A percentile compares a stretch with the other conserved stretches of the same genome.
Evolutionary conservation across 2,797 vertebrate genomes (phyloP).

Genomic region (Serranus cabrilla): DNA sequence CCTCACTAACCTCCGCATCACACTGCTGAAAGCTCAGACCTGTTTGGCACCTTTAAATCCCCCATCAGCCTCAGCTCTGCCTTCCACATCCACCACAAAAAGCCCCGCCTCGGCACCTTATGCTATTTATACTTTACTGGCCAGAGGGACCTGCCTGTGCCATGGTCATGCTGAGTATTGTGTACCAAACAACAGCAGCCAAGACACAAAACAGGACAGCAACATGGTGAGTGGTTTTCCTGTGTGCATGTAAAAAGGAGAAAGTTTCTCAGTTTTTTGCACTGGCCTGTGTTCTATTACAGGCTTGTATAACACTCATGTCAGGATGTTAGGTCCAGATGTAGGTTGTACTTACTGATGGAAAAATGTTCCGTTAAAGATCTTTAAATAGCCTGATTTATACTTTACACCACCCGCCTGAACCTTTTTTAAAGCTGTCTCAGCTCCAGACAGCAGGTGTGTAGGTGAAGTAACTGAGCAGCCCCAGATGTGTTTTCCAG

Average conservation of each 20-base stretch:
- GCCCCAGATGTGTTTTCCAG: slow-evolving; percentile 79
- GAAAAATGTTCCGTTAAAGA: slow-evolving; percentile 6
- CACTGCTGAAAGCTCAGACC: slow-evolving; percentile 88
- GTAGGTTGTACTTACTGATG: slow-evolving; percentile 20
- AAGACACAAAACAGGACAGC: slow-evolving; percentile 44
- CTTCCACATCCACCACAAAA: slow-evolving; percentile 36
- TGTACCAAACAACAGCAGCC: slow-evolving; percentile 62
- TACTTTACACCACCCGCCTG: slow-evolving; percentile 41
- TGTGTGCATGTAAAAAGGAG: slow-evolving; percentile 1
- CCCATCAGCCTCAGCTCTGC: slow-evolving; percentile 30
- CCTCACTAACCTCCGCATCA: slow-evolving; percentile 91
- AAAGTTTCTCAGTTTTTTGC: background rate
- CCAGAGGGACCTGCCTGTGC: slow-evolving; percentile 92
- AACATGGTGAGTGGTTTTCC: slow-evolving; percentile 68
- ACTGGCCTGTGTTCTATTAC: slow-evolving; percentile 27
- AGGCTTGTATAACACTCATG: slow-evolving; percentile 21
- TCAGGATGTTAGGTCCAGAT: slow-evolving; percentile 39
- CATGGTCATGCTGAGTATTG: slow-evolving; percentile 92
- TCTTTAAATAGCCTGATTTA: slow-evolving; percentile 43
- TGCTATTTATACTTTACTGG: slow-evolving; percentile 90
- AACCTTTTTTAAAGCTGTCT: slow-evolving; percentile 40
- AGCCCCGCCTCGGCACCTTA: slow-evolving; percentile 83
- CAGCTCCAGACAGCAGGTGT: slow-evolving; percentile 26
- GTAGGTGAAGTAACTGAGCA: slow-evolving; percentile 49
- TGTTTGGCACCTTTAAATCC: slow-evolving; percentile 70